phyloP scores from a whole-genome alignment of 2,797 vertebrate species.

The Tokudaia muenninki region DNA sequence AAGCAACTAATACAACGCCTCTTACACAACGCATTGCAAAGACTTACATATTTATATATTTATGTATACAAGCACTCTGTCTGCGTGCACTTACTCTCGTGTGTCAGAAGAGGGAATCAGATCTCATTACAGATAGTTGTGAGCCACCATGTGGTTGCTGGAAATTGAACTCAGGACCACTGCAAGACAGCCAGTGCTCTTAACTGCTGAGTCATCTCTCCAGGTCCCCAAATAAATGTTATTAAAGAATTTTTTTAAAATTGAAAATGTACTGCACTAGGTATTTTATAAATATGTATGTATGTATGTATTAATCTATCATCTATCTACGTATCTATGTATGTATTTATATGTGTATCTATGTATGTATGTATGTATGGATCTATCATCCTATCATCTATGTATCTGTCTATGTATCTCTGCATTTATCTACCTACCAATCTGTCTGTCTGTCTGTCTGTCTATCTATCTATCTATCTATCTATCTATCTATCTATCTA shows the following conservation, averaged over 20 bases:
- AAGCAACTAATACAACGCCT: neutral
- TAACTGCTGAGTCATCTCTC: neutral
- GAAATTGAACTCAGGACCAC: neutral
- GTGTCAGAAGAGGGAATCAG: neutral
- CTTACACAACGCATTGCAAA: neutral
- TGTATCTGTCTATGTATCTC: neutral
- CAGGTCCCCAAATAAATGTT: neutral
- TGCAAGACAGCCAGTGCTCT: neutral
- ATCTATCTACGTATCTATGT: neutral
- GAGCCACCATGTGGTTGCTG: neutral
- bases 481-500: too few species aligned
- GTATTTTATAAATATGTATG: neutral
- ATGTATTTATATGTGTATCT: too few species aligned
- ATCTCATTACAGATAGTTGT: neutral
- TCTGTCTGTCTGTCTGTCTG: too few species aligned
- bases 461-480: neutral
- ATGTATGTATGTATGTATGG: too few species aligned
- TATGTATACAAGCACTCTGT: neutral
- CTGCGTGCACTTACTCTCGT: neutral
- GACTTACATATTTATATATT: neutral
- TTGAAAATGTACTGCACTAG: neutral
- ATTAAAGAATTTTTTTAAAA: neutral
- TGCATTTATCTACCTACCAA: rapidly evolving
- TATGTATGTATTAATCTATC: neutral
- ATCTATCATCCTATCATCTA: neutral